Percentiles rank a stretch among this genome's conserved stretches.
These are phyloP conservation scores for Erythrocebus patas DNA, from an alignment of 2,113 vertebrate species.

Conservation along the genomic window DNA sequence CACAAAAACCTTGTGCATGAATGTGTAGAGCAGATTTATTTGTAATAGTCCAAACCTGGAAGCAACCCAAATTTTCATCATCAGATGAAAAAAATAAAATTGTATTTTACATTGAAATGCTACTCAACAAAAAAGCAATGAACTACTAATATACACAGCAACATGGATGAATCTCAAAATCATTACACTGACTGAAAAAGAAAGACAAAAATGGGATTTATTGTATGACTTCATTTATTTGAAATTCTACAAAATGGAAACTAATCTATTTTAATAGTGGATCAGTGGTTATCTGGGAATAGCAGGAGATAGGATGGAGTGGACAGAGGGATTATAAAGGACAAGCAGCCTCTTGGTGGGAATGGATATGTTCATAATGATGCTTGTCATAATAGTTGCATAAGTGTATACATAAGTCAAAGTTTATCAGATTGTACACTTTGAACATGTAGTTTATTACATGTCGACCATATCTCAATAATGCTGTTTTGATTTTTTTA, in stretches of 20 bases:
- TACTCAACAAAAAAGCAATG: neutral
- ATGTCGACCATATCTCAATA: neutral
- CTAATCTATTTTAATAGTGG: neutral
- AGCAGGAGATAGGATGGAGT: accelerated
- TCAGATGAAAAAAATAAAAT: neutral
- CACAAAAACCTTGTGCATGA: neutral
- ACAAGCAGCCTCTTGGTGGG: neutral
- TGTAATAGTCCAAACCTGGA: neutral
- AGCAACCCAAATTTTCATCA: neutral
- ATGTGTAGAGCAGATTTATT: neutral
- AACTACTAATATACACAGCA: neutral
- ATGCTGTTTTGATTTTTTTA: neutral
- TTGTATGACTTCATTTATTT: neutral
- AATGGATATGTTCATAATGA: neutral
- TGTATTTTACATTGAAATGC: neutral
- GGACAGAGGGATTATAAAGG: neutral
- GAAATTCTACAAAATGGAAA: slow-evolving; percentile 14
- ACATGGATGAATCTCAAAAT: neutral
- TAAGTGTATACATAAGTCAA: neutral
- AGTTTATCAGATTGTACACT: neutral
- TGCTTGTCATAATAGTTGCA: neutral
- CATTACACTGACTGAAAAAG: neutral
- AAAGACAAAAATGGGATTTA: neutral
- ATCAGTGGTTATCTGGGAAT: neutral
- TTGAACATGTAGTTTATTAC: neutral